Conservation (phyloP, 2,113 vertebrate species). For the Dasypus novemcinctus region DNA sequence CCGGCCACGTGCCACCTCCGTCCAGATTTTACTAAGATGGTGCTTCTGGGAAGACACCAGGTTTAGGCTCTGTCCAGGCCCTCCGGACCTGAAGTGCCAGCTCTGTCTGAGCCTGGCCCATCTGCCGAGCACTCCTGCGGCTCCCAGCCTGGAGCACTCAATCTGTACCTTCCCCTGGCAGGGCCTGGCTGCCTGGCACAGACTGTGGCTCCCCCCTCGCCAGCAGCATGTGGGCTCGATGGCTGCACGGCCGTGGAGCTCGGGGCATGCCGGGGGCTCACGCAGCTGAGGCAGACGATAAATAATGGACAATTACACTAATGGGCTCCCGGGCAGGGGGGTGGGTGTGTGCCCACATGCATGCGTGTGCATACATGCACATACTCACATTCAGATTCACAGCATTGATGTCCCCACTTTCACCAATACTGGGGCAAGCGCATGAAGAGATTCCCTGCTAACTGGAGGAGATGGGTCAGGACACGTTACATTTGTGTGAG, state of each 20-base stretch:
- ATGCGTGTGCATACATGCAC: background rate
- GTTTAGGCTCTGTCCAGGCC: background rate
- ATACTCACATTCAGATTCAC: background rate
- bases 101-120: background rate
- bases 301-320: background rate
- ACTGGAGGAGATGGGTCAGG: background rate
- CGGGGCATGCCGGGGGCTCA: background rate
- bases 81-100: background rate
- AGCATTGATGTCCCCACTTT: background rate
- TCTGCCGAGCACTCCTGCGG: background rate
- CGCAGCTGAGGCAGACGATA: background rate
- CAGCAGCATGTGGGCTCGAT: background rate
- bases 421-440: background rate
- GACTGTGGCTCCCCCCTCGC: background rate
- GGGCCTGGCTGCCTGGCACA: background rate
- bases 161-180: background rate
- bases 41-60: background rate
- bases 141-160: background rate
- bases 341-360: background rate
- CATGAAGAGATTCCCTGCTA: background rate
- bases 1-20: background rate
- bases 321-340: background rate
- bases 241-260: background rate
- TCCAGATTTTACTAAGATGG: background rate
- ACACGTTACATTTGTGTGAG: background rate